Conservation (phyloP, 2,113 vertebrate species). For the Galbula dea region DNA sequence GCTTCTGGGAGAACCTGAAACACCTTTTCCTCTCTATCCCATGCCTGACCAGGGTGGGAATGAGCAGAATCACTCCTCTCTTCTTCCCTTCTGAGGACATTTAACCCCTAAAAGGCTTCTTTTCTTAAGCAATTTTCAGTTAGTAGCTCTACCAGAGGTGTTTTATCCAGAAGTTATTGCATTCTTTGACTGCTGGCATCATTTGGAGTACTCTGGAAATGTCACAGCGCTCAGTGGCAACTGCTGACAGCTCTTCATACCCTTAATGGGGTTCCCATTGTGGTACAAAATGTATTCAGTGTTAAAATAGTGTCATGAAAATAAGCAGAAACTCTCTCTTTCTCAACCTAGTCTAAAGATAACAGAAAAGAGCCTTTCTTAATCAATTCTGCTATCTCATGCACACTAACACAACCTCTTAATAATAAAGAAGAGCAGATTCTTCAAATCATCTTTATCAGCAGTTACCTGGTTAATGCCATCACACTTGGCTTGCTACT, state of each 20-base stretch:
- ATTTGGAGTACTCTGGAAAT: not conserved
- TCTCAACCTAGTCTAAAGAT: not conserved
- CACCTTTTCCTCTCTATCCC: no score
- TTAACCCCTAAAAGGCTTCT: not conserved
- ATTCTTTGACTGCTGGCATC: not conserved
- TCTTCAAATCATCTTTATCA: not conserved
- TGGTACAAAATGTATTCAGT: not conserved
- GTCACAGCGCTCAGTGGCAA: not conserved
- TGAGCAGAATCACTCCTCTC: not conserved
- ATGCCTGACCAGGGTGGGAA: not conserved
- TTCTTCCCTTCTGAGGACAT: not conserved
- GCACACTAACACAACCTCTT: not conserved
- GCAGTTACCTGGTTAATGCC: not conserved
- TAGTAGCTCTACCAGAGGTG: not conserved
- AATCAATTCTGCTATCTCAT: not conserved
- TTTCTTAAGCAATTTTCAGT: not conserved
- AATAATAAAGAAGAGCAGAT: not conserved
- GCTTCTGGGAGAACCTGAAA: not conserved
- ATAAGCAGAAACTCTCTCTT: not conserved
- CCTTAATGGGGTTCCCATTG: not conserved
- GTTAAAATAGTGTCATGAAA: not conserved
- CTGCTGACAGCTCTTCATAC: not conserved
- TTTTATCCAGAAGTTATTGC: not conserved
- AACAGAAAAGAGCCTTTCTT: not conserved
- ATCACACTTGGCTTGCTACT: not conserved